phyloP scores from a whole-genome alignment of 2,113 vertebrate genomes.

The Chaenogobius annularis region DNA sequence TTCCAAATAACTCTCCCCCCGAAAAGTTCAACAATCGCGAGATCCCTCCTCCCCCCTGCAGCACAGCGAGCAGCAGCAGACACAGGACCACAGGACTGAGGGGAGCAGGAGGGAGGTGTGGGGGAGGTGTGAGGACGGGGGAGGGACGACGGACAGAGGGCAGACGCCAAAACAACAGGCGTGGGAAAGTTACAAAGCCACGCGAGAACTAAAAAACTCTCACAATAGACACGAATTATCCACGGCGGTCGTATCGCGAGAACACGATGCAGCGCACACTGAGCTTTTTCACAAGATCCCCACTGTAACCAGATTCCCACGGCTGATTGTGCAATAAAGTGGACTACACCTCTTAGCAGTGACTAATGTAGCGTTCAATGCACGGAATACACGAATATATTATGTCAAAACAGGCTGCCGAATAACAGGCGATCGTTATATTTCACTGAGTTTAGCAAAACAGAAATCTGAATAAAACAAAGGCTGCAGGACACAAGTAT shows the following conservation, averaged over 20 bases:
- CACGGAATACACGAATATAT: not conserved
- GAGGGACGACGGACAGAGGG: constrained; percentile 35
- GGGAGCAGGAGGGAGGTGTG: constrained; percentile 20
- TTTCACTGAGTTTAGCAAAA: too few relatives aligned
- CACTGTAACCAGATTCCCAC: constrained; percentile 66
- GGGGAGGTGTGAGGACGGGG: constrained; percentile 31
- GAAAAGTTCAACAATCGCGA: constrained; percentile 82
- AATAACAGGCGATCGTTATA: too few relatives aligned
- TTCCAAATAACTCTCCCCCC: constrained; percentile 88
- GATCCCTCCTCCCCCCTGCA: constrained; percentile 56
- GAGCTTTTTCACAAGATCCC: constrained; percentile 29
- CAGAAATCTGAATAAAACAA: too few relatives aligned
- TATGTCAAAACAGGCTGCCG: not conserved
- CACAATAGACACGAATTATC: constrained; percentile 48
- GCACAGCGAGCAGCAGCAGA: constrained; percentile 17
- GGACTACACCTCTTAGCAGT: constrained; percentile 27
- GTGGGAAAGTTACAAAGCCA: constrained; percentile 76
- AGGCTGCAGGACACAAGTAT: too few relatives aligned
- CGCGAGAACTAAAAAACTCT: constrained; percentile 71
- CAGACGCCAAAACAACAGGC: constrained; percentile 70
- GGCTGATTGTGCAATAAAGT: constrained; percentile 56
- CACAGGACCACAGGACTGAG: not conserved
- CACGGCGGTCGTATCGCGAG: constrained; percentile 59
- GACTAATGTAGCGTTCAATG: not conserved
- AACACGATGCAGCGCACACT: constrained; percentile 19